Evolutionary conservation across 2,888 invertebrate species (phyloP).

Genomic region (Isotomurus palustris): DNA sequence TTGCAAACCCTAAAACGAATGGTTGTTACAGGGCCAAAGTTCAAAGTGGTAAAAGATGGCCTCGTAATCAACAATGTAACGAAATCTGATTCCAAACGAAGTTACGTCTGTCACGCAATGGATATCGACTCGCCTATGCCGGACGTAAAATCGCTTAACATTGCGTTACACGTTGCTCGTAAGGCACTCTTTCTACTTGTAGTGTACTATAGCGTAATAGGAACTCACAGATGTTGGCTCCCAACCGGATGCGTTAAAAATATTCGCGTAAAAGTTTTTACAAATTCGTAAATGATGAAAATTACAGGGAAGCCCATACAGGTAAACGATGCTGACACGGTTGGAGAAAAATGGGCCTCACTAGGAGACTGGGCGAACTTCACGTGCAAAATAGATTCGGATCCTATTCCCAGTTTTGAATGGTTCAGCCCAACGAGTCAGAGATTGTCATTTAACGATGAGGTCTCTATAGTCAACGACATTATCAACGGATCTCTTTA

Average conservation of each 20-base stretch:
- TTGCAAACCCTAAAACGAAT: neutral
- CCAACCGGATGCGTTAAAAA: no score
- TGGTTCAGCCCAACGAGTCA: conserved; percentile 27
- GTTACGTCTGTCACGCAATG: conserved; percentile 35
- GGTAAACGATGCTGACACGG: conserved; percentile 22
- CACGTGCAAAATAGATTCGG: conserved; percentile 33
- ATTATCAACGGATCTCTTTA: conserved; percentile 20
- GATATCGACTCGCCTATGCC: conserved; percentile 37
- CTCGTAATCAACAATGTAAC: conserved; percentile 32
- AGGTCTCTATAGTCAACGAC: conserved; percentile 27
- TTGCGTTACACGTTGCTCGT: conserved; percentile 29
- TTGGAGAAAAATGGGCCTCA: conserved; percentile 26
- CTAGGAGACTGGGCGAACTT: conserved; percentile 32
- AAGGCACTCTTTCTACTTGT: conserved; percentile 2
- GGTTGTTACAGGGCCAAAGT: conserved; percentile 24
- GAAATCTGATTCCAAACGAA: conserved; percentile 22
- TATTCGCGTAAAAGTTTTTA: neutral
- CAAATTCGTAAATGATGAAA: neutral
- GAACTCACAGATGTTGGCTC: no score
- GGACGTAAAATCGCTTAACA: conserved; percentile 32
- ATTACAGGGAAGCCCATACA: conserved; percentile 29
- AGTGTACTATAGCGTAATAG: neutral
- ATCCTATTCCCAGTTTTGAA: conserved; percentile 30
- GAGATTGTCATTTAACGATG: conserved; percentile 22
- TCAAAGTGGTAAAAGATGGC: conserved; percentile 36